Base-by-base conservation (phyloP, 1,140 invertebrate genomes). In the Callitettix versicolor region DNA sequence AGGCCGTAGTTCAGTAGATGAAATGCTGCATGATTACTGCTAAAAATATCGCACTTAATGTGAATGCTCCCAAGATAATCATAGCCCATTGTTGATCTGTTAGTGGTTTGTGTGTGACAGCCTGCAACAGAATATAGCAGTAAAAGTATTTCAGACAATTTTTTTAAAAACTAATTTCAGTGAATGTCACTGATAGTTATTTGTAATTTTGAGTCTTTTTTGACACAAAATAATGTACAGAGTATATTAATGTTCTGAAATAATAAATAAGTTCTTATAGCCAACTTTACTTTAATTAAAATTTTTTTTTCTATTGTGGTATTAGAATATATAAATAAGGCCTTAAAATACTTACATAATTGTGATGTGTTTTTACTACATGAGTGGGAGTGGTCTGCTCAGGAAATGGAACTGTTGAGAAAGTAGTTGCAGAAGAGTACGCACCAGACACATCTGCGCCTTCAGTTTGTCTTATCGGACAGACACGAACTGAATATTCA, bases 401-500 rank as follows among this genome's bases (percentile, higher is more conserved):
- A 42, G 58, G 55, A 20, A 58, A 52, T 59, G 62, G 61, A 24
- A 64, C 65, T 1, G 77, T 79, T n/a, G 67, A 68, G 63, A 84
- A 77, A 15, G 75, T 72, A 17, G 75, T 66, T 21, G 76, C 66
- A n/a, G 75, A 73, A 56, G 84, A 84, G 66, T 77, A 84, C 40
- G 82, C 75, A 33, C 85, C 83, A 18, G 71, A 62, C 33, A 88
- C 72, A 56, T 80, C 75, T 0, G 72, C 75, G 33, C 71, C 71
- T 1, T 64, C 60, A 55, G 77, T 75, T 52, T 79, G 69, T 33
- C 86, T 76, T 48, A 88, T 76, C 1, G 82, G 79, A 70, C 82
- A 84, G 15, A 89, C 85, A 21, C 85, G 76, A 47, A 86, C 77
- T 58, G 73, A 68, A 66, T 90, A 90, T 58, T 86, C 83, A 24